Evolutionary conservation across 2,888 invertebrate species (phyloP).

Genomic region (Netelia virgata): DNA sequence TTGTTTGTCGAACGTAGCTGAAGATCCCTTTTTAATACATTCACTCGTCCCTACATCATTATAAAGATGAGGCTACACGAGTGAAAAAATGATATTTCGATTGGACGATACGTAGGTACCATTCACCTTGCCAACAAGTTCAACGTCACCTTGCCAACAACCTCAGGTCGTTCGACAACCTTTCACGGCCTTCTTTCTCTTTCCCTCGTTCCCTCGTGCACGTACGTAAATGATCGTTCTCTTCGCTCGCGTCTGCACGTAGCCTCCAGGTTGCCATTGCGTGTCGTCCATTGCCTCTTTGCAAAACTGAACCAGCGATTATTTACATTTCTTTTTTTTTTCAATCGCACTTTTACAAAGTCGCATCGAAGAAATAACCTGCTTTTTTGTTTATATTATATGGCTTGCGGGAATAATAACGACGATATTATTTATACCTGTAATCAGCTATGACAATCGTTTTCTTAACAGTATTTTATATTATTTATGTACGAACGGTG

Average conservation of each 20-base stretch:
- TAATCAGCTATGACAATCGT: background rate
- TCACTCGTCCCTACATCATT: background rate
- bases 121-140: slow-evolving; percentile 69
- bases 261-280: slow-evolving; percentile 12
- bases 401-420: background rate
- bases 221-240: slow-evolving; percentile 14
- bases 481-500: too few relatives aligned
- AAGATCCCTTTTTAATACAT: background rate
- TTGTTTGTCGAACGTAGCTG: background rate
- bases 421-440: background rate
- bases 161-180: slow-evolving; percentile 72
- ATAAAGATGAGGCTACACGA: background rate
- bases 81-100: slow-evolving; percentile 40
- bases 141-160: slow-evolving; percentile 67
- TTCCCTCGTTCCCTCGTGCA: background rate
- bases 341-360: background rate
- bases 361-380: background rate
- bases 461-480: background rate
- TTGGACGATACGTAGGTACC: slow-evolving; percentile 44
- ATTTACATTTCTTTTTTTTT: background rate
- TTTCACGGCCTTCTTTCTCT: slow-evolving; percentile 52
- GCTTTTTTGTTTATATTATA: background rate
- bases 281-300: slow-evolving; percentile 10
- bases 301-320: slow-evolving; percentile 10
- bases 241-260: background rate